Evolutionary conservation across 2,113 vertebrate genomes (phyloP).

Genomic region (Stomatorhinus ivindoensis): DNA sequence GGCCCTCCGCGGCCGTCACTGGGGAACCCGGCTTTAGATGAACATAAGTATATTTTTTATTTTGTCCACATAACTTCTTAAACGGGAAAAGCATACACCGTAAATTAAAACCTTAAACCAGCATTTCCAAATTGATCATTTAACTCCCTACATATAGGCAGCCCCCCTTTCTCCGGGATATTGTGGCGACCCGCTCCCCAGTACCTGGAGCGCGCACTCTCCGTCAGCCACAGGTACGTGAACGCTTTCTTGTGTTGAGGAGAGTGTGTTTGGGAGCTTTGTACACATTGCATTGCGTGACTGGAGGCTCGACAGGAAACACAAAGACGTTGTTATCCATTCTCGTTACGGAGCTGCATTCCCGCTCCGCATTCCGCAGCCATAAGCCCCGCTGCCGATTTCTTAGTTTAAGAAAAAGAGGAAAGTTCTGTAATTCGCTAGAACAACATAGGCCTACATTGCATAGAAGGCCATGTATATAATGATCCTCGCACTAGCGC

Average conservation of each 20-base stretch:
- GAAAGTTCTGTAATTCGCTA: background rate
- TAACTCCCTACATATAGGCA: background rate
- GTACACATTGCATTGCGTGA: conserved; percentile 62
- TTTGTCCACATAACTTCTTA: background rate
- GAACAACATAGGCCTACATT: too few relatives aligned
- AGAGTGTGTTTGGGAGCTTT: conserved; percentile 52
- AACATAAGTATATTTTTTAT: background rate
- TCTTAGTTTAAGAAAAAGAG: conserved; percentile 24
- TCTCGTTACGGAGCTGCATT: conserved; percentile 67
- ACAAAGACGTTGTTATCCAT: conserved; percentile 65
- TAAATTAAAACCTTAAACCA: background rate
- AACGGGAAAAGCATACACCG: background rate
- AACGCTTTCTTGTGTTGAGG: conserved; percentile 51
- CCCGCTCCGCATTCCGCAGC: conserved; percentile 71
- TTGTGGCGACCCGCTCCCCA: conserved; percentile 24
- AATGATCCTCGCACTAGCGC: too few relatives aligned
- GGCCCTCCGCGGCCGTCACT: background rate
- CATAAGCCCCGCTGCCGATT: conserved; percentile 41
- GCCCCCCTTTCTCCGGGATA: background rate
- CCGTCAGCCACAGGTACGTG: conserved; percentile 63
- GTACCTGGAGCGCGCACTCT: conserved; percentile 63
- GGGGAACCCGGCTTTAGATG: background rate
- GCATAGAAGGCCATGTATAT: too few relatives aligned
- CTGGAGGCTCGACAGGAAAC: conserved; percentile 59
- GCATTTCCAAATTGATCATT: background rate